phyloP scores from a whole-genome alignment of 2,888 invertebrate species.

The Chaetoderma sp. region DNA sequence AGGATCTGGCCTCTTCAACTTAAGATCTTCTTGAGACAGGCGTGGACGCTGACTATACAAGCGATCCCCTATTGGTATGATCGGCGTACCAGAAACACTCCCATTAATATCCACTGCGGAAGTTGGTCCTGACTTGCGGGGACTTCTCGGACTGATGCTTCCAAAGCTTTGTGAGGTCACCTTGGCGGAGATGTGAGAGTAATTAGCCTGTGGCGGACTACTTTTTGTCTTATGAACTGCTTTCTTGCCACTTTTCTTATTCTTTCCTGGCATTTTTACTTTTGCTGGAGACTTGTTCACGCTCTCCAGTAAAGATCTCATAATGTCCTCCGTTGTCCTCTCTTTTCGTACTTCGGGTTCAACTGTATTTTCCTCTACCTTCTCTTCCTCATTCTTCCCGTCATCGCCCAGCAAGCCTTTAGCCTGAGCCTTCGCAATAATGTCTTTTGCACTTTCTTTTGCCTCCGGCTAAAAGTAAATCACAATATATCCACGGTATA shows the following conservation, averaged over 20 bases:
- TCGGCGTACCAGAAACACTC: neutral
- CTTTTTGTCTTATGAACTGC: neutral
- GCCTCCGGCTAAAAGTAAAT: too few relatives aligned
- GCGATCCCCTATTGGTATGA: constrained; percentile 31
- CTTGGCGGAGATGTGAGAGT: neutral
- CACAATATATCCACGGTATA: neutral
- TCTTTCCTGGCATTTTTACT: too few relatives aligned
- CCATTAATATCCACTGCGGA: too few relatives aligned
- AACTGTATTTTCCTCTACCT: constrained; percentile 34
- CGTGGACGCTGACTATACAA: constrained; percentile 26
- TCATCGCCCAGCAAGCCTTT: constrained; percentile 49
- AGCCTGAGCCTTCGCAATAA: constrained; percentile 56
- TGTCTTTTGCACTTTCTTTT: constrained; percentile 58
- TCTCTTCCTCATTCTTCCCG: constrained; percentile 30
- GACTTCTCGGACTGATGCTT: neutral
- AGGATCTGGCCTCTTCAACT: neutral
- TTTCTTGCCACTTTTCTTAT: neutral
- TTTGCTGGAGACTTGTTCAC: too few relatives aligned
- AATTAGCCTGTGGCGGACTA: neutral
- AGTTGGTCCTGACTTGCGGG: too few relatives aligned
- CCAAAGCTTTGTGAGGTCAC: neutral
- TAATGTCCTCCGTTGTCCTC: too few relatives aligned
- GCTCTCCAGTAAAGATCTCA: too few relatives aligned
- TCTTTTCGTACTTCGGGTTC: too few relatives aligned
- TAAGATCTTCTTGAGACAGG: constrained; percentile 6